These are phyloP conservation scores for Frieseomelitta varia DNA, from an alignment of 1,140 invertebrate species.

Conservation along the genomic window DNA sequence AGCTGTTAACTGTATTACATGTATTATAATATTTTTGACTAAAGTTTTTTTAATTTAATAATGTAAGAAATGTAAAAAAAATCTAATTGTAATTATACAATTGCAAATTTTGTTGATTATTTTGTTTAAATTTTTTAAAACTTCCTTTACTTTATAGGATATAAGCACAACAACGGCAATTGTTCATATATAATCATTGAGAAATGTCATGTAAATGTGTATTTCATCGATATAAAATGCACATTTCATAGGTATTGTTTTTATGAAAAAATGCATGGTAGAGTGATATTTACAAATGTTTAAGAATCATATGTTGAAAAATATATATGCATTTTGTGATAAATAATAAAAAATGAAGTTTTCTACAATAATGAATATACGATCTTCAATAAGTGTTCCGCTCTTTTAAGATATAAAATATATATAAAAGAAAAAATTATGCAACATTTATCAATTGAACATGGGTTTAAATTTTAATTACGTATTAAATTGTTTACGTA, in stretches of 20 bases:
- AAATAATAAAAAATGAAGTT: conserved; percentile 15
- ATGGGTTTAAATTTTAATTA: conserved; percentile 3
- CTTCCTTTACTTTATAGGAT: neutral
- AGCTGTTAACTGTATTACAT: neutral
- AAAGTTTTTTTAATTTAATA: neutral
- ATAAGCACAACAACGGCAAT: conserved; percentile 7
- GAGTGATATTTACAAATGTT: conserved; percentile 41
- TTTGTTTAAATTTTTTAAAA: neutral
- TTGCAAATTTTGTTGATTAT: neutral
- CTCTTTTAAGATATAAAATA: neutral
- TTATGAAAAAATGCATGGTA: neutral
- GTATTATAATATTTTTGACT: too few species aligned
- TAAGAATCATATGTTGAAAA: neutral
- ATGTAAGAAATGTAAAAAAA: conserved; percentile 20
- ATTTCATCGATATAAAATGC: conserved; percentile 24
- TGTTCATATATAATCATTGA: neutral
- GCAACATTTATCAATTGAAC: neutral
- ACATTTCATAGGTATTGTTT: conserved; percentile 5
- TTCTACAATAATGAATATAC: conserved; percentile 5
- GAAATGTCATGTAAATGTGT: conserved; percentile 30
- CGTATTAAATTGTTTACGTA: conserved; percentile 24
- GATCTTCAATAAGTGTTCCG: conserved; percentile 13
- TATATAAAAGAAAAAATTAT: neutral
- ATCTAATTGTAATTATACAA: neutral
- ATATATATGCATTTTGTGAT: neutral